These are phyloP conservation scores for Dryadula phaetusa DNA, from an alignment of 2,888 invertebrate genomes.

Conservation along the genomic window DNA sequence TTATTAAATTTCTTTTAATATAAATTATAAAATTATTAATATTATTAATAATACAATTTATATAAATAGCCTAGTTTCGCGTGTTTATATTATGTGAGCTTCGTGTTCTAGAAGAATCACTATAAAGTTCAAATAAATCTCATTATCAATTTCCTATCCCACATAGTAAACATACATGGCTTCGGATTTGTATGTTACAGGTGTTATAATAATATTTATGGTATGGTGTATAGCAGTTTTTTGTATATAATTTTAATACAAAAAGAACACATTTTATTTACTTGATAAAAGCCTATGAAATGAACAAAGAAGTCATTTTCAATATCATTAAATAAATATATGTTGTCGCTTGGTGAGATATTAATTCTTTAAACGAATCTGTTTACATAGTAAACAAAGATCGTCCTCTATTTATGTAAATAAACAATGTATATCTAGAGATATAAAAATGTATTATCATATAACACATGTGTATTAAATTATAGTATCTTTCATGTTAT, in stretches of 20 bases:
- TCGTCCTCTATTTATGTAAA: constrained; percentile 16
- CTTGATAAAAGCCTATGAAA: constrained; percentile 1
- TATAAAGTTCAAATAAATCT: constrained; percentile 31
- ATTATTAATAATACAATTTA: too few relatives aligned
- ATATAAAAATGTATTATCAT: background rate
- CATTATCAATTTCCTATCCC: constrained; percentile 25
- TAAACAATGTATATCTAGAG: constrained; percentile 8
- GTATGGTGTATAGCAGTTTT: background rate
- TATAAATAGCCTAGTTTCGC: background rate
- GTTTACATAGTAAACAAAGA: constrained; percentile 9
- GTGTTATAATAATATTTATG: too few relatives aligned
- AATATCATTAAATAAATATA: constrained; percentile 21
- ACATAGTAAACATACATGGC: constrained; percentile 19
- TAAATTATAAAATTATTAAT: too few relatives aligned
- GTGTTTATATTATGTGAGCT: background rate
- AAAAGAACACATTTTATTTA: too few relatives aligned
- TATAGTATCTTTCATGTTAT: background rate
- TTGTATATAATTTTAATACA: too few relatives aligned
- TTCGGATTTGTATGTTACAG: constrained; percentile 19
- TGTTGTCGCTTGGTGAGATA: constrained; percentile 12
- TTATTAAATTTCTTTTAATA: too few relatives aligned
- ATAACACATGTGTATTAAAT: constrained; percentile 5
- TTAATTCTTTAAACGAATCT: background rate
- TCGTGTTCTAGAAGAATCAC: constrained; percentile 13
- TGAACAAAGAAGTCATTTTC: constrained; percentile 14